Base-by-base conservation (phyloP, 2,797 vertebrate species). In the Calcarius lapponicus region DNA sequence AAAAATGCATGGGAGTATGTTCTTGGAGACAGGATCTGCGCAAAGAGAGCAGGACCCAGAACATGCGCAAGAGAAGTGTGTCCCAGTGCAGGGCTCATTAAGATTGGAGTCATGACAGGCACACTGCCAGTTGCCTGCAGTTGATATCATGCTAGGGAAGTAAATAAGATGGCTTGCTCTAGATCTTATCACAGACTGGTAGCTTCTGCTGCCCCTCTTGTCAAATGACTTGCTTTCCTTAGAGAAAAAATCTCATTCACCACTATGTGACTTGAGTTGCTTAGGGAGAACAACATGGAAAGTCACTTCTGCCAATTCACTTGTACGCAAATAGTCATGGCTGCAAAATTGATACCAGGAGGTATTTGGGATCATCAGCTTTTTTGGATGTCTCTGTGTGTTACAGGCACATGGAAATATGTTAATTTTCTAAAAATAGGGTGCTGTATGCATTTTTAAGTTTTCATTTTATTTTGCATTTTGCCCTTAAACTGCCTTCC, bases 71-170 rank as follows among this genome's bases (percentile, higher is more conserved):
- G 54, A 73, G 40, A 36, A 51, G 9, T 10, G 18, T 48, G 21
- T 38, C 54, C 50, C 13, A 3, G 40, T 31, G 45, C 0, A 0
- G 32, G 0, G 1, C 56, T 85, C 80, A 31, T 50, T 69, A 38
- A 74, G 58, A 74, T 26, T 42, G 50, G n/a, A 50, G 34, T 78
- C 70, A 64, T 24, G 85, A 48, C 80, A 89, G 82, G 65, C 71
- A 85, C 54, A 13, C 34, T 83, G 72, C 62, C 66, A 76, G 56
- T 6, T 42, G 31, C 34, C 9, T 89, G 72, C 73, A 70, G 65
- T 62, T 75, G 58, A 84, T 60, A 15, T 81, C 69, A 62, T 61
- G 66, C n/a, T 57, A 32, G 70, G 79, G 75, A 95, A 84, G 54
- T 50, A 70, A 82, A 67, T 61, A 65, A 90, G 48, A 54, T 73